Percentiles rank a stretch among this genome's conserved stretches.
phyloP scores from a whole-genome alignment of 2,797 vertebrate genomes.

The Hippocampus kuda region DNA sequence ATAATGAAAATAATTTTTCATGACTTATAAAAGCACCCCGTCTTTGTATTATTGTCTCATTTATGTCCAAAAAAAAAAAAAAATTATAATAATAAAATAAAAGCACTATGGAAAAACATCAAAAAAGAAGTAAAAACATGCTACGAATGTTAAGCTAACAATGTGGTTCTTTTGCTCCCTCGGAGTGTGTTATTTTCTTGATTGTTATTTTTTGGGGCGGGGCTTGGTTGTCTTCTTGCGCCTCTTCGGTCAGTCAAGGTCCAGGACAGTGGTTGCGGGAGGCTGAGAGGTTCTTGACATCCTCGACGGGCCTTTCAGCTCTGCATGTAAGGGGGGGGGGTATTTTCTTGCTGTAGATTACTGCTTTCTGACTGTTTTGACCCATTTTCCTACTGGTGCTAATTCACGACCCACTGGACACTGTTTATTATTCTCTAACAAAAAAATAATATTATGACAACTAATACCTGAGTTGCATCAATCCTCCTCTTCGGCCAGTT shows the following conservation, averaged over 20 bases:
- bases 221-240: conserved; percentile 9
- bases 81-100: conserved; percentile 4
- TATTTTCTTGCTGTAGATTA: not conserved
- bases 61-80: conserved; percentile 17
- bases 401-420: too few species aligned
- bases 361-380: too few species aligned
- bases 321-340: conserved; percentile 29
- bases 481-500: conserved; percentile 85
- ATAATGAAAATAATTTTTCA: not conserved
- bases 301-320: conserved; percentile 46
- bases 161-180: conserved; percentile 62
- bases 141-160: conserved; percentile 62
- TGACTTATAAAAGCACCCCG: not conserved
- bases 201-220: conserved; percentile 27
- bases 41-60: not conserved
- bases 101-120: conserved; percentile 44
- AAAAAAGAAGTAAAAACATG: conserved; percentile 49
- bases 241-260: conserved; percentile 32
- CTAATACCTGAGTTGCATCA: conserved; percentile 61
- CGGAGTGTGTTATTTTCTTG: conserved; percentile 37
- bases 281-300: conserved; percentile 27
- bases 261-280: conserved; percentile 20
- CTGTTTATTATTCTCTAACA: not conserved
- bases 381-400: too few species aligned
- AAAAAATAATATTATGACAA: not conserved